Evolutionary conservation across 1,140 invertebrate genomes (phyloP).

Genomic region (Caenorhabditis remanei): DNA sequence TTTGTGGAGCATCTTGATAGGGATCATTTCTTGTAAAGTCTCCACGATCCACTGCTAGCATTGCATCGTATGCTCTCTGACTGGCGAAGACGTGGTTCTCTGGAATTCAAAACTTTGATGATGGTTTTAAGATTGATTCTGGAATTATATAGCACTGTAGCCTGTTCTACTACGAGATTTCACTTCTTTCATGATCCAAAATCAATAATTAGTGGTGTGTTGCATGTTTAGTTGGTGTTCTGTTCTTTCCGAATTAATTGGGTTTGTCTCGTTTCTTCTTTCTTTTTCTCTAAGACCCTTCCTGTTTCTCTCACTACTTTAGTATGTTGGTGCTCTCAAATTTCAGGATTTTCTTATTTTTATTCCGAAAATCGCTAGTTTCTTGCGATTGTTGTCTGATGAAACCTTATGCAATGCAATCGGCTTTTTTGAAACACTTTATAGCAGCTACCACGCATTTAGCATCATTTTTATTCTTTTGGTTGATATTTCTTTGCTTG

Average conservation of each 20-base stretch:
- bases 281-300: not conserved
- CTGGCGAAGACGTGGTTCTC: conserved; percentile 88
- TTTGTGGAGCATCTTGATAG: conserved; percentile 90
- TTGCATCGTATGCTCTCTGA: conserved; percentile 85
- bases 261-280: conserved; percentile 39
- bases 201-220: not conserved
- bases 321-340: conserved; percentile 9
- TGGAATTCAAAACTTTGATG: conserved; percentile 77
- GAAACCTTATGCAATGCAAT: too few species aligned
- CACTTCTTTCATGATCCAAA: not conserved
- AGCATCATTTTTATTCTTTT: too few species aligned
- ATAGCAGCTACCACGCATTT: too few species aligned
- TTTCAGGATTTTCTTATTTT: not conserved
- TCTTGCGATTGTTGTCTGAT: not conserved
- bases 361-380: not conserved
- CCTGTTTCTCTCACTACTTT: not conserved
- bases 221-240: not conserved
- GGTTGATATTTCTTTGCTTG: too few species aligned
- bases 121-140: too few species aligned
- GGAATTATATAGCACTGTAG: too few species aligned
- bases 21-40: conserved; percentile 84
- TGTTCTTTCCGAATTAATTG: conserved; percentile 34
- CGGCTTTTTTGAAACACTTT: too few species aligned
- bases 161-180: too few species aligned
- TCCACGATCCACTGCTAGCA: conserved; percentile 88